These are phyloP conservation scores for Odontophorus gujanensis DNA, from an alignment of 2,113 vertebrate genomes.

Conservation along the genomic window DNA sequence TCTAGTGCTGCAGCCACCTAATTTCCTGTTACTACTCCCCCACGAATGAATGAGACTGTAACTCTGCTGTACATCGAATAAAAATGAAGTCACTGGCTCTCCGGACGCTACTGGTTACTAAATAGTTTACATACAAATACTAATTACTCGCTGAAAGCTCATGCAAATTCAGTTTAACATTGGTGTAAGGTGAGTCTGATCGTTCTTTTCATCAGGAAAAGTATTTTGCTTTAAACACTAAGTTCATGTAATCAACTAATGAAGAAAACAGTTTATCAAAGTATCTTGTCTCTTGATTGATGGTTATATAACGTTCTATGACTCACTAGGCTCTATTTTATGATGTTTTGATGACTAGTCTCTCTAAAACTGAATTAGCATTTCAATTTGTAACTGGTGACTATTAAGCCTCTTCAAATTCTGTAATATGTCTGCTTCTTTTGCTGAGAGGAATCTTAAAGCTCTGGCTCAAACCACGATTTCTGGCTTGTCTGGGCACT, in stretches of 20 bases:
- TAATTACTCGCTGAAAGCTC: background rate
- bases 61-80: background rate
- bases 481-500: background rate
- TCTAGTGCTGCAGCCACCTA: background rate
- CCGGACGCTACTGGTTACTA: background rate
- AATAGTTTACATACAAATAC: background rate
- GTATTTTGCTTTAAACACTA: background rate
- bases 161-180: background rate
- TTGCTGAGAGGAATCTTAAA: background rate
- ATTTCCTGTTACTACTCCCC: background rate
- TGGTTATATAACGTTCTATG: background rate
- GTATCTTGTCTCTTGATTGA: background rate
- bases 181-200: conserved; percentile 2
- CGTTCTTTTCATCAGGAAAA: background rate
- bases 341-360: background rate
- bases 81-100: background rate
- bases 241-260: background rate
- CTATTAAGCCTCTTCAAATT: background rate
- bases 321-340: background rate
- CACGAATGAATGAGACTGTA: background rate
- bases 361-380: background rate
- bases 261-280: background rate
- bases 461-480: background rate
- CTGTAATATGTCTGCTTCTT: background rate
- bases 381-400: background rate